Evolutionary conservation across 2,113 vertebrate genomes (phyloP).

Genomic region (Pseudolaguvia tuberculata): DNA sequence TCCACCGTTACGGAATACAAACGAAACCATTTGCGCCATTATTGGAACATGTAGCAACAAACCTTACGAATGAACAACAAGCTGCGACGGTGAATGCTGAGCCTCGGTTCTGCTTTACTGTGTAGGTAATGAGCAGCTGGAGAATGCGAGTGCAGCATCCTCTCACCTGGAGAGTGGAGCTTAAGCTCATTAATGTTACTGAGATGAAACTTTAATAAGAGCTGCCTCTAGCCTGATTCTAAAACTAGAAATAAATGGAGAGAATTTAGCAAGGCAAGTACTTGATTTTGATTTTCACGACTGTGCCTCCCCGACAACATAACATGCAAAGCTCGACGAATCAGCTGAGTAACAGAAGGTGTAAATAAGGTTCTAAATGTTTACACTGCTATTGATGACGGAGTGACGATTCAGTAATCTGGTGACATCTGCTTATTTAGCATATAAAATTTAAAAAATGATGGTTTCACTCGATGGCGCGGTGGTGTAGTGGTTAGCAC

Average conservation of each 20-base stretch:
- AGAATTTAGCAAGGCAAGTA: neutral
- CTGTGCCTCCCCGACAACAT: no score
- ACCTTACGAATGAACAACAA: no score
- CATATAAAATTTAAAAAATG: no score
- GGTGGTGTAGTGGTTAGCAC: no score
- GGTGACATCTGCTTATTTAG: no score
- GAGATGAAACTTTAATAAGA: neutral
- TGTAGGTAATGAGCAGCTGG: conserved; percentile 26
- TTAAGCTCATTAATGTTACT: conserved; percentile 11
- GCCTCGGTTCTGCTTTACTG: neutral
- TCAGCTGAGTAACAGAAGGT: no score
- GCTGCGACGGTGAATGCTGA: neutral
- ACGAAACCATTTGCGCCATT: neutral
- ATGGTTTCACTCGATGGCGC: no score
- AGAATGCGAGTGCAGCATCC: conserved; percentile 13
- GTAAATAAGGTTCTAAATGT: no score
- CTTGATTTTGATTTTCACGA: neutral
- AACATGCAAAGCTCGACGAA: no score
- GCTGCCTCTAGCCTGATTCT: neutral
- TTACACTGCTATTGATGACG: no score
- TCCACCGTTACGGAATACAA: neutral
- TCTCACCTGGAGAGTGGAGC: neutral
- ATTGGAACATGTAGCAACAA: neutral
- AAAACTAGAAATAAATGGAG: no score
- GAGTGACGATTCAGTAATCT: no score